These are phyloP conservation scores for Arrhamphus sclerolepis DNA, from an alignment of 2,797 vertebrate genomes.

Conservation along the genomic window DNA sequence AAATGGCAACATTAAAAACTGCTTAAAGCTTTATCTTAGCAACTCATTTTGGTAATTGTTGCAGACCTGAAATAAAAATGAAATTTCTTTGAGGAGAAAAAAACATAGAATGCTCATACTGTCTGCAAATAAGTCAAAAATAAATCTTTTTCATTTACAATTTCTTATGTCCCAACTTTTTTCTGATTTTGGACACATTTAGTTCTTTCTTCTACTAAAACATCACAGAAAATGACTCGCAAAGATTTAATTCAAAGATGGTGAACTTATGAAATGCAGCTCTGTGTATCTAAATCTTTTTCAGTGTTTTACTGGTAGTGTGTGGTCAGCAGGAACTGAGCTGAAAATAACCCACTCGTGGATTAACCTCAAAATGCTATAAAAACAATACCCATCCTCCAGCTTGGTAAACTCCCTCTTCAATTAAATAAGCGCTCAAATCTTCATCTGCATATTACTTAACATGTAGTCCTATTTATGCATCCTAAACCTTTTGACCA, in stretches of 20 bases:
- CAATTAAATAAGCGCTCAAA: slow-evolving; percentile 39
- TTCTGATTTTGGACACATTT: no score
- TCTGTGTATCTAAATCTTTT: background rate
- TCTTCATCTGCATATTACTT: slow-evolving; percentile 18
- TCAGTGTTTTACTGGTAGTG: background rate
- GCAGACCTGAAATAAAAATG: no score
- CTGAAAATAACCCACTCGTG: background rate
- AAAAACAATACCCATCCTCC: background rate
- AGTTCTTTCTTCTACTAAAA: background rate
- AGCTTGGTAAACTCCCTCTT: background rate
- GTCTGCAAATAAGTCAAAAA: no score
- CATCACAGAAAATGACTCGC: background rate
- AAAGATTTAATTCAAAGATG: background rate
- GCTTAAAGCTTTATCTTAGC: no score
- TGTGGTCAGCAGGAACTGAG: background rate
- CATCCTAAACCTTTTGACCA: slow-evolving; percentile 43
- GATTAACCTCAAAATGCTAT: background rate
- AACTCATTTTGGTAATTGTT: no score
- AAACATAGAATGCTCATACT: no score
- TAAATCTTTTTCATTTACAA: no score
- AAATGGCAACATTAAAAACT: no score
- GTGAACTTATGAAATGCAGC: background rate
- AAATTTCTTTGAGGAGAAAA: no score
- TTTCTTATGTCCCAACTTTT: no score
- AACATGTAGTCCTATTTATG: slow-evolving; percentile 49